Evolutionary conservation across 2,797 vertebrate species (phyloP).

Genomic region (Anguilla marmorata): DNA sequence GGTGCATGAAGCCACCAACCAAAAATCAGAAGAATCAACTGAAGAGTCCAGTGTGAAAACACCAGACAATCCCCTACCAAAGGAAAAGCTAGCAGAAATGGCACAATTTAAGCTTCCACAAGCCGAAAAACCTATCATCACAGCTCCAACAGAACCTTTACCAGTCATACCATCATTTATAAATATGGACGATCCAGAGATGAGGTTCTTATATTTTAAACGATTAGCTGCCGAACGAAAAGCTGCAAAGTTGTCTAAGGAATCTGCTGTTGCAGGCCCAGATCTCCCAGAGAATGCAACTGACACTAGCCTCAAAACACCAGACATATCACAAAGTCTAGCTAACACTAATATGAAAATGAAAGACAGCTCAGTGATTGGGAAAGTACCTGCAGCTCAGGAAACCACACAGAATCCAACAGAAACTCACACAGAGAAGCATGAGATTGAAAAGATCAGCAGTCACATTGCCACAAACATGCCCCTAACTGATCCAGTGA

Average conservation of each 20-base stretch:
- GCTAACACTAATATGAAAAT: not conserved
- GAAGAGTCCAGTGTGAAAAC: slow-evolving; percentile 11
- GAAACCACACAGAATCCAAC: not conserved
- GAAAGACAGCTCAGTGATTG: not conserved
- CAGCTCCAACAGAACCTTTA: slow-evolving; percentile 24
- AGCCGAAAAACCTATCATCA: slow-evolving; percentile 25
- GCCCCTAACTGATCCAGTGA: not conserved
- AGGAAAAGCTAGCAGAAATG: not conserved
- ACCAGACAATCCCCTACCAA: not conserved
- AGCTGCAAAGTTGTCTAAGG: slow-evolving; percentile 40
- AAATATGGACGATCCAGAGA: slow-evolving; percentile 72
- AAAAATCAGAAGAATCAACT: not conserved
- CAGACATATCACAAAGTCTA: slow-evolving; percentile 10
- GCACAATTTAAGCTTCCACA: slow-evolving; percentile 11
- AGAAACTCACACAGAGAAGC: not conserved
- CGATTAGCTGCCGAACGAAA: slow-evolving; percentile 72
- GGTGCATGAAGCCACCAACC: not conserved
- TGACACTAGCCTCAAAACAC: not conserved
- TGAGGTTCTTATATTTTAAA: slow-evolving; percentile 70
- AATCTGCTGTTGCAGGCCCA: not conserved
- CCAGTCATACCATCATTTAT: slow-evolving; percentile 33
- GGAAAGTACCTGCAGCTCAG: not conserved
- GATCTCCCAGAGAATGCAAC: not conserved
- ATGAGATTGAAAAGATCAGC: not conserved
- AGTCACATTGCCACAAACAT: not conserved